Conservation (phyloP, 2,797 vertebrate genomes). For the Alfaro cultratus region DNA sequence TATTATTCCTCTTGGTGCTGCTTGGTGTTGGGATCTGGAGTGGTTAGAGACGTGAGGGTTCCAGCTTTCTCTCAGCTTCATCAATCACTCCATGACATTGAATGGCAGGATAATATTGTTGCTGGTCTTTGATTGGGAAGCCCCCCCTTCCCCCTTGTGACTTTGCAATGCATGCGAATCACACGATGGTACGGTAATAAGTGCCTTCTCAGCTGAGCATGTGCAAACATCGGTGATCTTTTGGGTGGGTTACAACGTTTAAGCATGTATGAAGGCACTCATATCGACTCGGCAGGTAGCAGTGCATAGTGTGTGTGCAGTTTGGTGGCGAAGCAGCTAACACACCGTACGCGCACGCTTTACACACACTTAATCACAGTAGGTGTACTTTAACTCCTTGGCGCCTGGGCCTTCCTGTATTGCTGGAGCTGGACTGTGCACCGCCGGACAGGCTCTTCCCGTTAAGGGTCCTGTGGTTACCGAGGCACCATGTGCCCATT, state of each 20-base stretch:
- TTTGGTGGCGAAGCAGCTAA: conserved; percentile 9
- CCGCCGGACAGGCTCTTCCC: conserved; percentile 78
- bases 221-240: neutral
- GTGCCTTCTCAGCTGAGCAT: conserved; percentile 1
- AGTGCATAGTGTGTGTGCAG: conserved; percentile 15
- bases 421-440: conserved; percentile 51
- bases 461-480: conserved; percentile 77
- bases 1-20: conserved; percentile 62
- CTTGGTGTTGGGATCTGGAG: conserved; percentile 37
- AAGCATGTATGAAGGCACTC: conserved; percentile 6
- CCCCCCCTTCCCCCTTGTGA: conserved; percentile 31
- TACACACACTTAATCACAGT: conserved; percentile 52
- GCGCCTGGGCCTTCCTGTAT: conserved; percentile 80
- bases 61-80: conserved; percentile 60
- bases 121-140: conserved; percentile 73
- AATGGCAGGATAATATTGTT: conserved; percentile 85
- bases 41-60: conserved; percentile 20
- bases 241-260: neutral
- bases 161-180: conserved; percentile 20
- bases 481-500: conserved; percentile 81
- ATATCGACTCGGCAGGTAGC: conserved; percentile 37
- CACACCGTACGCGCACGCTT: conserved; percentile 10
- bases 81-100: conserved; percentile 79
- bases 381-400: conserved; percentile 78
- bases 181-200: conserved; percentile 25